Evolutionary conservation across 1,140 invertebrate genomes (phyloP).

Genomic region (Harlomillsia oculata): DNA sequence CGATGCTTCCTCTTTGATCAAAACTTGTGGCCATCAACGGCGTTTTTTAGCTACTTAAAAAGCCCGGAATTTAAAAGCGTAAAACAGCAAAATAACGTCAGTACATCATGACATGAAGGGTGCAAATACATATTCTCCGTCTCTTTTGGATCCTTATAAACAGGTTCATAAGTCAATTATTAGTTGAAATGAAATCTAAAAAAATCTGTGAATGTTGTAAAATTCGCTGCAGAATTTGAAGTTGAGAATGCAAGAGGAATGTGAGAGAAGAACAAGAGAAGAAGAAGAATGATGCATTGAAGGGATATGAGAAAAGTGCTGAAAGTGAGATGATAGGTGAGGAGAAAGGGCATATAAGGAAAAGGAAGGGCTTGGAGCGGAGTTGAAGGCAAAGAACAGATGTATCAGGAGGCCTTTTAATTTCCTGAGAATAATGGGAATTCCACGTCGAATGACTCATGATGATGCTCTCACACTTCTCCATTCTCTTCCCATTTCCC

Average conservation of each 20-base stretch:
- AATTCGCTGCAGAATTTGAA: not conserved
- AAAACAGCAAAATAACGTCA: not conserved
- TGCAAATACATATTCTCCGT: no score
- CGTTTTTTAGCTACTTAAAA: not conserved
- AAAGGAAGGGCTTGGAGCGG: not conserved
- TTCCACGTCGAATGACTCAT: slow-evolving; percentile 19
- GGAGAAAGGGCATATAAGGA: no score
- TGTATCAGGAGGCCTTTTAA: slow-evolving; percentile 22
- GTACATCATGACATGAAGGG: no score
- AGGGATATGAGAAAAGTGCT: not conserved
- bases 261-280: not conserved
- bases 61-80: not conserved
- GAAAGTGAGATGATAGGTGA: no score
- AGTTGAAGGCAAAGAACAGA: slow-evolving; percentile 2
- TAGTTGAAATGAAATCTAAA: not conserved
- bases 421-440: slow-evolving; percentile 28
- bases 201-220: not conserved
- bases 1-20: not conserved
- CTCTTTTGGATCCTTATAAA: no score
- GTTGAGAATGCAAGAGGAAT: not conserved
- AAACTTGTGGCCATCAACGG: not conserved
- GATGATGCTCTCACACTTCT: slow-evolving; percentile 7
- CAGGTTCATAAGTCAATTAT: no score
- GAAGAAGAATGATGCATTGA: not conserved
- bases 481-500: not conserved